These are phyloP conservation scores for Drosophila kurseongensis DNA, from an alignment of 1,140 invertebrate genomes.

Conservation along the genomic window DNA sequence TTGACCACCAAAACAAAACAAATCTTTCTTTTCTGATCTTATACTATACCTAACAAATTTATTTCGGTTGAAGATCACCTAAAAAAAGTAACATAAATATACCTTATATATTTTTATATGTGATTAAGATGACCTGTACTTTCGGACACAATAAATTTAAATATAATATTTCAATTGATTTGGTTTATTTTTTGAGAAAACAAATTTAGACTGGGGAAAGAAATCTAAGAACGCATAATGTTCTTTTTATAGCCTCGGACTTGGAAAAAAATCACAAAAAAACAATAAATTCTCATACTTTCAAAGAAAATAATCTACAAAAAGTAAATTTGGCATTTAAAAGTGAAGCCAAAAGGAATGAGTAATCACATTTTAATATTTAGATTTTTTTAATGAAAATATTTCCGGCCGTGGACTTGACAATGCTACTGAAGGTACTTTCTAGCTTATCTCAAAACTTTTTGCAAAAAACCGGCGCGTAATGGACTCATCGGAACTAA, in stretches of 20 bases:
- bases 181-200: neutral
- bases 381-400: conserved; percentile 9
- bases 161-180: neutral
- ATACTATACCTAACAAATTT: no score
- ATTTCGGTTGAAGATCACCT: no score
- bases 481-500: neutral
- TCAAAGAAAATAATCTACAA: neutral
- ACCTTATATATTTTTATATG: neutral
- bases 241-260: neutral
- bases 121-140: neutral
- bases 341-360: neutral
- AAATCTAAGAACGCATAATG: neutral
- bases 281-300: neutral
- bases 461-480: conserved; percentile 21
- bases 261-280: no score
- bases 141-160: neutral
- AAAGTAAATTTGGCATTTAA: neutral
- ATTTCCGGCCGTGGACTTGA: conserved; percentile 39
- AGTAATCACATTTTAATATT: neutral
- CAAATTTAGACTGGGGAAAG: neutral
- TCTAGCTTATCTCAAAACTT: conserved; percentile 6
- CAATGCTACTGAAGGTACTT: conserved; percentile 11
- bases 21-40: no score
- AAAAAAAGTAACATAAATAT: no score
- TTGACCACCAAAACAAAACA: no score